A percentile compares a stretch with the other conserved stretches of the same genome.
phyloP scores from a whole-genome alignment of 2,888 invertebrate species.

The Sphaerophoria taeniata region DNA sequence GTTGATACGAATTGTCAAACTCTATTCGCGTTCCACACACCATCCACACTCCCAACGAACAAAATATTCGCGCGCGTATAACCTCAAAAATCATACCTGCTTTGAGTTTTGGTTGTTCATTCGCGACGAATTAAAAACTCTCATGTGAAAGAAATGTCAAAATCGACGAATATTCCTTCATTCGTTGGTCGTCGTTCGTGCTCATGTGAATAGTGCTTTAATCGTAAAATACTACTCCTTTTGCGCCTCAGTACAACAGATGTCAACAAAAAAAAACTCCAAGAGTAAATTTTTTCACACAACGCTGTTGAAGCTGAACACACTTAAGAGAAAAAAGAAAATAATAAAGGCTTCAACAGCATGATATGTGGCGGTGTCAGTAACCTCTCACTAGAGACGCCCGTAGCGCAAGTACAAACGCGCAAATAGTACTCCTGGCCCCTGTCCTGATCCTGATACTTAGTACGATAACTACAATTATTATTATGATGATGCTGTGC shows the following conservation, averaged over 20 bases:
- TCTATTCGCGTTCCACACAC: too few species aligned
- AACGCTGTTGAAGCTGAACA: conserved; percentile 52
- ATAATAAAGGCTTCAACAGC: conserved; percentile 38
- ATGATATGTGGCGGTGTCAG: conserved; percentile 60
- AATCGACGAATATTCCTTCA: too few species aligned
- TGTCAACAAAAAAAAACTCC: conserved; percentile 39
- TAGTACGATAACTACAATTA: conserved; percentile 47
- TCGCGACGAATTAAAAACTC: too few species aligned
- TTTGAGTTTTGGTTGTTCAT: too few species aligned
- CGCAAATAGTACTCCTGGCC: conserved; percentile 50
- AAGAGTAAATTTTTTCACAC: conserved; percentile 42
- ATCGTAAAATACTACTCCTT: conserved; percentile 35
- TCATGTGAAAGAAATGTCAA: too few species aligned
- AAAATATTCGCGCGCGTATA: too few species aligned
- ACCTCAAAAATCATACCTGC: too few species aligned
- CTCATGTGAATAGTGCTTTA: too few species aligned
- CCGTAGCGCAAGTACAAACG: conserved; percentile 41
- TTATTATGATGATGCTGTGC: conserved; percentile 36
- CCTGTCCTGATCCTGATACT: conserved; percentile 40
- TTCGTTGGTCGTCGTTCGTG: too few species aligned
- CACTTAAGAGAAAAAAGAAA: conserved; percentile 13
- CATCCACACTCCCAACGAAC: too few species aligned
- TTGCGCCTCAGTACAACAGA: conserved; percentile 47
- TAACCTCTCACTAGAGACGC: conserved; percentile 65
- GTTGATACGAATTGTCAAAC: too few species aligned